Evolutionary conservation across 2,797 vertebrate species (phyloP), one percentile per base, ranked within the genome.

Genomic region (Coracias cyanogaster): DNA sequence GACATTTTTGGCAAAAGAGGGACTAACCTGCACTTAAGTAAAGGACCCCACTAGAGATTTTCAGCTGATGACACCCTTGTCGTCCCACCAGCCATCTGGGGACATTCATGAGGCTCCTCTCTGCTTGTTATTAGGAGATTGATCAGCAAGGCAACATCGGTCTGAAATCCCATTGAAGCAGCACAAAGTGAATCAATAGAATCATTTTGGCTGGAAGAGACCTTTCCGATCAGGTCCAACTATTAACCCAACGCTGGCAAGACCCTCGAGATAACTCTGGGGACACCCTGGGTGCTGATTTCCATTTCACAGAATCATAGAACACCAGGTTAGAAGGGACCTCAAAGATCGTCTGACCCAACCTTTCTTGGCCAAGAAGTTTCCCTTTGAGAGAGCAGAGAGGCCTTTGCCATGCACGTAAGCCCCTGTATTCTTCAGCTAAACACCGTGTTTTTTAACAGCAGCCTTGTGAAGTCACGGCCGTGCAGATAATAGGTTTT

Each of bases 341-440:
- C 58, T 61, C 58, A 26, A 26, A 15, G 35, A 61, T 37, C 58
- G 28, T 29, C 26, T 29, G 28, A 18, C 41, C 37, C 37, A 41
- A 29, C 11, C 26, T 62, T 29, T 62, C 61, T 41, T 10, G 12
- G 16, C 37, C 18, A 55, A 39, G 19, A 39, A 28, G 8, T 28
- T 25, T 39, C 19, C 35, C 9, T 3, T 4, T 14, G 4, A 7
- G 39, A 39, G 31, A 74, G 26, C 48, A 24, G 77, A 14, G 52
- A 4, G 35, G 37, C 20, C n/a, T 39, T 79, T 45, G 12, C 58
- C 15, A 1, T 3, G 1, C 6, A 2, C 5, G 0, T 7, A 22
- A 52, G 26, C 31, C 5, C 33, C n/a, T 7, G 37, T 2, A 0
- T 33, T 51, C 85, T 35, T 29, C 71, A 24, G 16, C 20, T n/a